Percentiles rank a stretch among this genome's conserved stretches.
Conservation (phyloP, 2,113 vertebrate genomes). For the Coreoperca whiteheadi region DNA sequence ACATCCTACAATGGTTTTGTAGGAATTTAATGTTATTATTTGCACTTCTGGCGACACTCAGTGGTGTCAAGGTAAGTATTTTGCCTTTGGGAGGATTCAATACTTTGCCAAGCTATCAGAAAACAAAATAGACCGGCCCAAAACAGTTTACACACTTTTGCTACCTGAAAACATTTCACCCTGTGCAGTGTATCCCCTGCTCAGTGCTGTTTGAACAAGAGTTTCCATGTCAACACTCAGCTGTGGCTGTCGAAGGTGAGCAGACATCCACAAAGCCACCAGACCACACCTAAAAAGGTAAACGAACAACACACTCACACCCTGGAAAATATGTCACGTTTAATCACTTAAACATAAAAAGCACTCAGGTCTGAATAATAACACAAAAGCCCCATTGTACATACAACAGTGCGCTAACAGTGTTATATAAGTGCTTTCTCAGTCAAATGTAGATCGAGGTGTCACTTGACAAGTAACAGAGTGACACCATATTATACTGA, state of each 20-base stretch:
- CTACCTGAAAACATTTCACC: slow-evolving; percentile 94
- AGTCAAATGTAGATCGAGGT: not conserved
- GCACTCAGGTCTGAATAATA: not conserved
- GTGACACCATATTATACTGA: slow-evolving; percentile 37
- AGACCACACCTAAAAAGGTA: slow-evolving; percentile 87
- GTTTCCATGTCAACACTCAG: slow-evolving; percentile 77
- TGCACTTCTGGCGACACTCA: not conserved
- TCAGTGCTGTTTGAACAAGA: slow-evolving; percentile 82
- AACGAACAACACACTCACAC: slow-evolving; percentile 14
- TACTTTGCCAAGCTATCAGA: not conserved
- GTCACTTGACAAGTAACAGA: not conserved
- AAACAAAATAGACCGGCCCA: not conserved
- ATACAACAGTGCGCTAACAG: not conserved
- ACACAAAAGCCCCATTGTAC: not conserved
- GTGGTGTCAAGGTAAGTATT: not conserved
- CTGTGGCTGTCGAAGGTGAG: slow-evolving; percentile 75
- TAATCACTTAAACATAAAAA: slow-evolving; percentile 1
- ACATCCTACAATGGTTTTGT: not conserved
- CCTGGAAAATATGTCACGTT: not conserved
- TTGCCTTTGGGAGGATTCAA: not conserved
- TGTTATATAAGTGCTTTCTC: not conserved
- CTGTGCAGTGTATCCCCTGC: slow-evolving; percentile 87
- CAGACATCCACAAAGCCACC: slow-evolving; percentile 92
- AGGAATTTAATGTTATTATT: not conserved
- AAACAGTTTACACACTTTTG: not conserved